phyloP scores from a whole-genome alignment of 2,113 vertebrate species.

The Polypterus bichir region DNA sequence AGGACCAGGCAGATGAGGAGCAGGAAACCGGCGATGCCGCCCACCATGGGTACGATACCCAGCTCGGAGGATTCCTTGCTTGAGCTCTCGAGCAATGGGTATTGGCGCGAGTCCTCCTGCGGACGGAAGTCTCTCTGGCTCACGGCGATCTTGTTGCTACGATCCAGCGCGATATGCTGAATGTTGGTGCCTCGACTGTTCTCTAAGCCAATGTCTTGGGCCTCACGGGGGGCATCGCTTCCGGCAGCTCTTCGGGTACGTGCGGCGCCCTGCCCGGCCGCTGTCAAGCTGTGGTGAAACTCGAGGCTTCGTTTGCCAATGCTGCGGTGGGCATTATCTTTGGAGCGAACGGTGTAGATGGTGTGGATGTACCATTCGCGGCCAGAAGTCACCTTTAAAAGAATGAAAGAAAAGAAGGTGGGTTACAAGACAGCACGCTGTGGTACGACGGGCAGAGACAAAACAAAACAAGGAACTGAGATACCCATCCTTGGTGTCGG shows the following conservation, averaged over 20 bases:
- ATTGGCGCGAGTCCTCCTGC: constrained; percentile 20
- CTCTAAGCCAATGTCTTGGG: constrained; percentile 33
- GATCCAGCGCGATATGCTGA: constrained; percentile 45
- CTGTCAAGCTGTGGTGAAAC: constrained; percentile 30
- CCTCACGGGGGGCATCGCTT: rapidly evolving
- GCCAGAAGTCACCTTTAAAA: constrained; percentile 45
- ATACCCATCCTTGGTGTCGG: too few species aligned
- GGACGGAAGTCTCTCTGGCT: constrained; percentile 40
- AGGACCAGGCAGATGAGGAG: constrained; percentile 38
- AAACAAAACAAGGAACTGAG: too few species aligned
- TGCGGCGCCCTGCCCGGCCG: not conserved
- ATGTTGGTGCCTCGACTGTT: constrained; percentile 49
- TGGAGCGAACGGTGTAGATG: constrained; percentile 42
- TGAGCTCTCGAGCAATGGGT: constrained; percentile 36
- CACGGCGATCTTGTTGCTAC: constrained; percentile 33
- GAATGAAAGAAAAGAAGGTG: not conserved
- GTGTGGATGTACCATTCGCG: constrained; percentile 51
- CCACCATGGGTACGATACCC: constrained; percentile 28
- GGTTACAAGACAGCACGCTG: too few species aligned
- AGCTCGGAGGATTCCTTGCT: constrained; percentile 29
- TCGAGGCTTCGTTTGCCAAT: constrained; percentile 49
- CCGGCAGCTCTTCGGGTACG: constrained; percentile 30
- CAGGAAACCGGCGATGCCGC: constrained; percentile 42
- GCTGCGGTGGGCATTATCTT: constrained; percentile 38
- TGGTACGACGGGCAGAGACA: too few species aligned